Base-by-base conservation (phyloP, 1,140 invertebrate species). In the Elymnias hypermnestra region DNA sequence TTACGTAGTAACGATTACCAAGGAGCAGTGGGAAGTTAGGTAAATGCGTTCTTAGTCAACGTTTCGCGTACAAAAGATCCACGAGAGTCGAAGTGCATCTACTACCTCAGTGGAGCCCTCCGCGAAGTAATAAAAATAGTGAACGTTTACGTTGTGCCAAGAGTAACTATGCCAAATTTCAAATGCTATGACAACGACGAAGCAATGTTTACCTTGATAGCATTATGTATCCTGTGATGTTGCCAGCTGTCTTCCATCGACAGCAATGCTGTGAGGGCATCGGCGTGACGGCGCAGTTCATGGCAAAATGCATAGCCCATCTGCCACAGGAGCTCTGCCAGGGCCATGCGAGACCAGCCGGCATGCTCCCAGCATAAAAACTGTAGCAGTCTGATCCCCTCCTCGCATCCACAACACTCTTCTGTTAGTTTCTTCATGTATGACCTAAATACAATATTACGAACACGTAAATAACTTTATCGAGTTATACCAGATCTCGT, bases 291-390 rank as follows among this genome's bases (percentile, higher is more conserved):
- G 37, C 95, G 89, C 53, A 98, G 87, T 72, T 98, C 97, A 74
- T 98, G 96, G 22, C 95, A 96, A 83, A 97, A 98, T 1, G 96
- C 94, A 75, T 95, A 98, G 0, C 95, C 94, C 70, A 98, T 95
- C 69, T 96, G 94, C 95, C 95, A 98, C 9, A 98, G 84, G 13
- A 98, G 83, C 87, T 99, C 97, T 26, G 92, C 92, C 3, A 98
- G 89, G 15, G 97, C 94, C 8, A 91, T 90, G 33, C 94, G 91
- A 6, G 96, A 98, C 75, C 98, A 96, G 49, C 94, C 92, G 9
- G 95, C 94, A 89, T 98, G 98, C 81, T 99, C 97, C 97, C 97
- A 99, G 62, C 94, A 96, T 72, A 96, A 94, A 79, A 95, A 98
- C 86, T 98, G 94, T 2, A 96, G 75, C 31, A 98, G 83, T 79